Base-by-base conservation (phyloP, 2,888 invertebrate species). In the Mesorhabditis sp. region DNA sequence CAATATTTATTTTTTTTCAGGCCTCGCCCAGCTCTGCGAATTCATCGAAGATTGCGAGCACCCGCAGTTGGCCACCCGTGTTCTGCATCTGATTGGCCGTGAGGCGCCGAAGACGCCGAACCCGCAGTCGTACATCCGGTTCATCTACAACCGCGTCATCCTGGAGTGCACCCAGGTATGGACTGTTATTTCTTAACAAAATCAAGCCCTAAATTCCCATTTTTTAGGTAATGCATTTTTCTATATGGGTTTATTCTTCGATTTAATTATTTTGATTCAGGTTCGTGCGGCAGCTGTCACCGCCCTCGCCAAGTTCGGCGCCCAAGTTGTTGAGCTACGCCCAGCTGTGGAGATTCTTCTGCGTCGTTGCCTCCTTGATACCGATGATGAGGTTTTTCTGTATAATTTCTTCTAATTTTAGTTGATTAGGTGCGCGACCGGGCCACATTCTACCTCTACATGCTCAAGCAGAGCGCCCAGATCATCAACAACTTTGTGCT, bases 1-100 rank as follows among this genome's bases (percentile, higher is more conserved):
- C 28, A 28, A 28, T 28, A 63, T 63, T 10, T 13, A 43, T 43
- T 45, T 58, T n/a, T 10, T 45, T 72, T 64, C 67, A 89, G 90
- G 90, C 13, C 87, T 99, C 13, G 94, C 95, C 0, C 96, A 98
- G 88, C 89, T 99, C 4, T 98, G 98, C 85, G 98, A 99, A 87
- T 99, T 99, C 84, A 99, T 99, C 79, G 98, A 99, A 86, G 98
- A 99, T 87, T 99, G 98, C 86, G 98, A 99, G 84, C 97, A 99
- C 86, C 92, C 93, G 0, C 93, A 93, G 70, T 89, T 99, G 77
- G 96, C 97, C 4, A 97, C 97, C 0, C 90, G 95, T 44, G 97
- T 99, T 79, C 89, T 99, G 62, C 95, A 98, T 89, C 89, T 99
- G 69, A 88, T 99, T 0, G 98, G 98, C 0, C 92, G 93, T 73